Evolutionary conservation across 2,888 invertebrate genomes (phyloP), one percentile per base, ranked within the genome.

Genomic region (Amphipyra berbera): DNA sequence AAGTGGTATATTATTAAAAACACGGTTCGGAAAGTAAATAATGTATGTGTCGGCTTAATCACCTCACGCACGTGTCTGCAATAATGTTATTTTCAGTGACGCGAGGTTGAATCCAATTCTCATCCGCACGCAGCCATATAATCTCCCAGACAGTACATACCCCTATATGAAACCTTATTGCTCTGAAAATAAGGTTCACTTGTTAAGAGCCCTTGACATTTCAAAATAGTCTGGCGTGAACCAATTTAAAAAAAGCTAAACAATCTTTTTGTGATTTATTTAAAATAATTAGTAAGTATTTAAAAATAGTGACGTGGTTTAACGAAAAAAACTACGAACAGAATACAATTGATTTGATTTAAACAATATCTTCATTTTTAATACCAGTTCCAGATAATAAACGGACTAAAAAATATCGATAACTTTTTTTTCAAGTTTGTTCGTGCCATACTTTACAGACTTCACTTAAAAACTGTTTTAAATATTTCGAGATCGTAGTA

Each of bases 31-130:
- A 54, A 70, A 78, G 76, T 78, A 82, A 82, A 82, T 79, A 84
- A 82, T 78, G 70, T 80, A 82, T 72, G 80, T 77, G 83, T 78
- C 62, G 81, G 65, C 75, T 83, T 86, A 86, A 88, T 87, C 86
- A 84, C 81, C 77, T 71, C 77, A 77, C 82, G 82, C 91, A 91
- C 91, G 91, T 92, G 92, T 76, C 74, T 76, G 66, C 66, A 82
- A 82, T 89, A 90, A 88, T 84, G 89, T 88, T 88, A 90, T 90
- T 90, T 90, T 86, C 88, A 88, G 86, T 90, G 90, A 91, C 90
- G 88, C 82, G 83, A 78, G 72, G 82, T 85, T 80, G 85, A 91
- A 90, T 88, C 90, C 90, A 87, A 91, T 89, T 88, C 88, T 81
- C 85, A 87, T 83, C 81, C 82, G 79, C 74, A 83, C 82, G 92